phyloP scores from a whole-genome alignment of 2,797 vertebrate genomes.

The Philypnodon macrostomus region DNA sequence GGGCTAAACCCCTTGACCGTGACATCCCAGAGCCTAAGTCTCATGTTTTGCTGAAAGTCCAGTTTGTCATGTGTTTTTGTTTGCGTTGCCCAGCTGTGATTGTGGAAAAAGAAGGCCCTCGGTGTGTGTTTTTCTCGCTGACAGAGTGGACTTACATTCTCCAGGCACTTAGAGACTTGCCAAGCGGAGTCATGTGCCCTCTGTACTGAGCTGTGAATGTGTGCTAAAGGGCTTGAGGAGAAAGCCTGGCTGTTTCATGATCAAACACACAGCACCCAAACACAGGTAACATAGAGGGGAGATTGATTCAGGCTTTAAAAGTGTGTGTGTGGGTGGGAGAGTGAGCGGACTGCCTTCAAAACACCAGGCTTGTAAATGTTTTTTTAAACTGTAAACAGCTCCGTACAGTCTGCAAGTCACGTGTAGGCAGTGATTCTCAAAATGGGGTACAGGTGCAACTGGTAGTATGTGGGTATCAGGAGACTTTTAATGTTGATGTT shows the following conservation, averaged over 20 bases:
- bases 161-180: conserved; percentile 51
- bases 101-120: conserved; percentile 17
- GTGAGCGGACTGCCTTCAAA: conserved; percentile 19
- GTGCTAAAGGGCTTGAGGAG: conserved; percentile 46
- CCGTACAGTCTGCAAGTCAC: conserved; percentile 38
- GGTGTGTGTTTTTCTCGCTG: conserved; percentile 14
- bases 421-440: conserved; percentile 33
- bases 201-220: conserved; percentile 48
- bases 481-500: too few relatives aligned
- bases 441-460: too few relatives aligned
- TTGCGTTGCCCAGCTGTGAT: conserved; percentile 28
- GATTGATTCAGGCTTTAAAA: conserved; percentile 31
- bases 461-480: too few relatives aligned
- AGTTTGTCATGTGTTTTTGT: neutral
- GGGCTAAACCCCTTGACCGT: too few relatives aligned
- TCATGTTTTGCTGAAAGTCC: neutral
- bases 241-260: conserved; percentile 33
- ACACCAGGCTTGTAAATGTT: conserved; percentile 44
- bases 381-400: conserved; percentile 61
- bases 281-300: conserved; percentile 17
- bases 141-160: conserved; percentile 59
- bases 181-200: conserved; percentile 59
- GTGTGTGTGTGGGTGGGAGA: conserved; percentile 20
- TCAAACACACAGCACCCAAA: conserved; percentile 19
- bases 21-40: too few relatives aligned